These are phyloP conservation scores for Heliconius nattereri DNA, from an alignment of 1,140 invertebrate species.

Conservation along the genomic window DNA sequence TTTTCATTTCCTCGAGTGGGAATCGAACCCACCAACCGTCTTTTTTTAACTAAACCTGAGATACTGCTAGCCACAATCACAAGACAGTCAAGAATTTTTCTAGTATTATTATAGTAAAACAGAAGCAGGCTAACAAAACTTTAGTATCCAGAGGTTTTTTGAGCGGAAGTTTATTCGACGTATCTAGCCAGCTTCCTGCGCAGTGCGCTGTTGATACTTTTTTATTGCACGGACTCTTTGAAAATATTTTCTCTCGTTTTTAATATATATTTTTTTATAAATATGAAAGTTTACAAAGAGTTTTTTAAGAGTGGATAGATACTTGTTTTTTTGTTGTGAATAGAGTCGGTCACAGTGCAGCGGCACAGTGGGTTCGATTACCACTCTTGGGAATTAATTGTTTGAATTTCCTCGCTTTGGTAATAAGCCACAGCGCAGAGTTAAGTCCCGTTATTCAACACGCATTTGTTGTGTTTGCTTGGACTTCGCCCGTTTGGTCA, in stretches of 20 bases:
- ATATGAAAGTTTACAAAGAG: not conserved
- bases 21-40: too few relatives aligned
- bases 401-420: not conserved
- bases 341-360: not conserved
- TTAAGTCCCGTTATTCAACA: not conserved
- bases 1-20: too few relatives aligned
- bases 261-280: not conserved
- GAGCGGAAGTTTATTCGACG: conserved; percentile 5
- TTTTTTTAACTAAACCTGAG: too few relatives aligned
- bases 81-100: not conserved
- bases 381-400: not conserved
- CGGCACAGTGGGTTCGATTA: not conserved
- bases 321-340: not conserved
- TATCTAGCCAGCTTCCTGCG: conserved; percentile 1
- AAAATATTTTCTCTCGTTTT: not conserved
- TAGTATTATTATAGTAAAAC: not conserved
- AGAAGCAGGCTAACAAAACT: not conserved
- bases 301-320: not conserved
- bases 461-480: too few relatives aligned
- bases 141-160: conserved; percentile 1
- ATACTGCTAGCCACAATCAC: too few relatives aligned
- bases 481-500: too few relatives aligned
- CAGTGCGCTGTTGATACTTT: conserved; percentile 8
- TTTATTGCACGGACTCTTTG: conserved; percentile 2
- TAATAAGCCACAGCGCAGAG: not conserved